These are phyloP conservation scores for Mesoclemmys tuberculata DNA, from an alignment of 2,113 vertebrate genomes.

Conservation along the genomic window DNA sequence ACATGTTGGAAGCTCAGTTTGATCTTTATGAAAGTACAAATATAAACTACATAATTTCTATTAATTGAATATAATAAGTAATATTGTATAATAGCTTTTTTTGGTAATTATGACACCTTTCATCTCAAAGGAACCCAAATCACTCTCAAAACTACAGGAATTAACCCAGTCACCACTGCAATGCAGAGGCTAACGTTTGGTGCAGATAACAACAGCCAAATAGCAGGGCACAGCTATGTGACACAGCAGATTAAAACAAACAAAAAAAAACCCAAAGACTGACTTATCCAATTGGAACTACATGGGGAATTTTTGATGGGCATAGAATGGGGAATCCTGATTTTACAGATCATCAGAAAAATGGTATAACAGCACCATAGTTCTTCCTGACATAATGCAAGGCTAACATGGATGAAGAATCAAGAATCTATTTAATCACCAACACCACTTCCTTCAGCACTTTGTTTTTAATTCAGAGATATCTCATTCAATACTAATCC, in stretches of 20 bases:
- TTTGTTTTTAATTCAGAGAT: background rate
- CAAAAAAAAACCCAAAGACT: background rate
- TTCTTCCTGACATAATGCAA: background rate
- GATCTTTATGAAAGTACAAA: background rate
- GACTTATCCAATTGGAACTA: background rate
- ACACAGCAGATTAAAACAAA: background rate
- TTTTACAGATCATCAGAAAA: background rate
- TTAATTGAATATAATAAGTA: background rate
- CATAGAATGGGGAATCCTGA: background rate
- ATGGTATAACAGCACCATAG: background rate
- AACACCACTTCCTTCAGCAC: background rate
- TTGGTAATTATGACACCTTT: background rate
- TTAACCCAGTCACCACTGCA: background rate
- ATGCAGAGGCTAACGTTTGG: background rate
- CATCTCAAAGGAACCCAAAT: background rate
- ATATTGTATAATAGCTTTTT: background rate
- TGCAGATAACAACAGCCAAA: background rate
- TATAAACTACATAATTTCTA: background rate
- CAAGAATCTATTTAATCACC: background rate
- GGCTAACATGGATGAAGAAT: background rate
- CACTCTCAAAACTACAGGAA: background rate
- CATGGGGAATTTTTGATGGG: background rate
- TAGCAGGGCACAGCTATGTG: background rate
- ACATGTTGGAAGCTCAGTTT: background rate
- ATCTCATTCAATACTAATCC: background rate